phyloP scores from a whole-genome alignment of 2,797 vertebrate species.

The Coccyzus lansbergi region DNA sequence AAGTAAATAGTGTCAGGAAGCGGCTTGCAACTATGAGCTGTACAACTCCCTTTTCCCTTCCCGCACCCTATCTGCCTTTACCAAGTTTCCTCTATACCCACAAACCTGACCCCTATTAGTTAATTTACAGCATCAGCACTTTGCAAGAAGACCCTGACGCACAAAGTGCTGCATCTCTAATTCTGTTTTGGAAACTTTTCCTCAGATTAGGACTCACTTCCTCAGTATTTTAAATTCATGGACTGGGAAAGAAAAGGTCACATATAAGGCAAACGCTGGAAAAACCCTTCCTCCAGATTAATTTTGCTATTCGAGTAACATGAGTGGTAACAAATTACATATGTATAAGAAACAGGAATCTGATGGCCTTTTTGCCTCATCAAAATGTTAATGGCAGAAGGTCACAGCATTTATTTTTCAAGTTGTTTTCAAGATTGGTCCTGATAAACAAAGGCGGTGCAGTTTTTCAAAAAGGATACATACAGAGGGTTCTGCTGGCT shows the following conservation, averaged over 20 bases:
- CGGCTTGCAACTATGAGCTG: not conserved
- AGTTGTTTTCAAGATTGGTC: not conserved
- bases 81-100: conserved; percentile 56
- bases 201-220: conserved; percentile 7
- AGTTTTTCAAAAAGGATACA: not conserved
- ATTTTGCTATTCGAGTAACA: not conserved
- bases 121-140: conserved; percentile 34
- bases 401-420: not conserved
- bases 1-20: conserved; percentile 44
- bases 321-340: not conserved
- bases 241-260: not conserved
- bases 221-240: not conserved
- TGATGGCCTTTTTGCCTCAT: not conserved
- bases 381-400: not conserved
- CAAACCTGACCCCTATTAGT: conserved; percentile 1
- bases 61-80: conserved; percentile 39
- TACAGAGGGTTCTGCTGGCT: not conserved
- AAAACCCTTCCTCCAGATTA: not conserved
- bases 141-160: not conserved
- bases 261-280: not conserved
- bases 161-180: conserved; percentile 27
- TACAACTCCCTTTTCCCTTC: conserved; percentile 55
- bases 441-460: not conserved
- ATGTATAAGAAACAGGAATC: not conserved
- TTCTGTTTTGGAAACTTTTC: conserved; percentile 27